Base-by-base conservation (phyloP, 2,113 vertebrate species). In the Isichthys henryi region DNA sequence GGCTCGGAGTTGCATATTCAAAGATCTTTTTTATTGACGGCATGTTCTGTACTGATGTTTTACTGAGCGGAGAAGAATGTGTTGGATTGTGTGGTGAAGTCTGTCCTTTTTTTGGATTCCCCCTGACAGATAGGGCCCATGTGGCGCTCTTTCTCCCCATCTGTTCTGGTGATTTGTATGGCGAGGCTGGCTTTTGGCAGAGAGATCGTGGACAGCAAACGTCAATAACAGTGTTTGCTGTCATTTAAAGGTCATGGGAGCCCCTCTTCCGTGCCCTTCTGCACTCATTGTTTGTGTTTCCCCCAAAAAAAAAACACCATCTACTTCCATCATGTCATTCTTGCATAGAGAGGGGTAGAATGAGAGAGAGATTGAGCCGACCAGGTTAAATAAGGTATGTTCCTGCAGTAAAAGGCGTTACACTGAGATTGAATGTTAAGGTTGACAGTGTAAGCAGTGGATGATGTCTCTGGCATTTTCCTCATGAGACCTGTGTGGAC, bases 191-290 rank as follows among this genome's bases (percentile, higher is more conserved):
- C 48, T 86, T 86, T 87, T 35, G 50, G 88, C 82, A 56, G 1
- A 87, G 49, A 31, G 9, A 45, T n/a, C 53, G 88, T 19, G 11
- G 88, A 45, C 80, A 6, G 74, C 35, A 82, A 80, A 31, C 88
- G 89, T 83, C 52, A 39, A 9, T 58, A 43, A 53, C 90, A 46
- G 35, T 86, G 45, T 90, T 89, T 87, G 83, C 88, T 11, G 77
- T 62, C 31, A 56, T 82, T 70, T 53, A 70, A 88, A 90, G 83
- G 77, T 90, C 48, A 48, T 43, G 19, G 27, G 87, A 13, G 58
- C 48, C 77, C 21, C 13, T 58, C 21, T 45, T 82, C 62, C n/a
- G 13, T 77, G 83, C 48, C 45, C 82, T 84, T 86, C 45, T 48
- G 48, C 49, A 87, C 85, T 19, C 45, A 17, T 11, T 27, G 49